Evolutionary conservation across 2,113 vertebrate genomes (phyloP).

Genomic region (Actinemys pallida): DNA sequence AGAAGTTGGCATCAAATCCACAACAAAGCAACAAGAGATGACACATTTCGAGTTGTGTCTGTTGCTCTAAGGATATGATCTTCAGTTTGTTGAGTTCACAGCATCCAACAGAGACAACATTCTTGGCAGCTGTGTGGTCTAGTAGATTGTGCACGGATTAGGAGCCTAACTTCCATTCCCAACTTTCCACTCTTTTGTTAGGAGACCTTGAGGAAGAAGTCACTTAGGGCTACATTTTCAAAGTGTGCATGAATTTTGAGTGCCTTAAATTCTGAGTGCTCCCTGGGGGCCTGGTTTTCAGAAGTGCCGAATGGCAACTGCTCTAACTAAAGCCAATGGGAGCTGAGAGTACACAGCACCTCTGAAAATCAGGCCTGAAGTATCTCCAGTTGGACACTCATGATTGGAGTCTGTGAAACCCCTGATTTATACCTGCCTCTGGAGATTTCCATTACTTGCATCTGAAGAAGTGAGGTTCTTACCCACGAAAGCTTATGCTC

Average conservation of each 20-base stretch:
- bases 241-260: rapidly evolving
- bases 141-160: rapidly evolving
- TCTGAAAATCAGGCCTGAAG: background rate
- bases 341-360: background rate
- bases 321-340: background rate
- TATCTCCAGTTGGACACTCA: background rate
- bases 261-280: background rate
- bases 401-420: background rate
- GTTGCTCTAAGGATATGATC: background rate
- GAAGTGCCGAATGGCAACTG: too few relatives aligned
- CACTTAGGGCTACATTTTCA: background rate
- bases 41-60: background rate
- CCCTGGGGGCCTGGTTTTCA: background rate
- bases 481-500: too few relatives aligned
- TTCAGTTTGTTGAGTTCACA: background rate
- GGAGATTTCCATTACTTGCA: too few relatives aligned
- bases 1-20: background rate
- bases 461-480: too few relatives aligned
- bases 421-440: too few relatives aligned
- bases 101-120: background rate
- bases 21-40: background rate
- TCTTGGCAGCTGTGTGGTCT: background rate
- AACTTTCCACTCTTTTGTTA: background rate
- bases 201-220: background rate
- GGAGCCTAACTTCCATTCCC: background rate